Base-by-base conservation (phyloP, 1,140 invertebrate species). In the Pteromalus puparum region DNA sequence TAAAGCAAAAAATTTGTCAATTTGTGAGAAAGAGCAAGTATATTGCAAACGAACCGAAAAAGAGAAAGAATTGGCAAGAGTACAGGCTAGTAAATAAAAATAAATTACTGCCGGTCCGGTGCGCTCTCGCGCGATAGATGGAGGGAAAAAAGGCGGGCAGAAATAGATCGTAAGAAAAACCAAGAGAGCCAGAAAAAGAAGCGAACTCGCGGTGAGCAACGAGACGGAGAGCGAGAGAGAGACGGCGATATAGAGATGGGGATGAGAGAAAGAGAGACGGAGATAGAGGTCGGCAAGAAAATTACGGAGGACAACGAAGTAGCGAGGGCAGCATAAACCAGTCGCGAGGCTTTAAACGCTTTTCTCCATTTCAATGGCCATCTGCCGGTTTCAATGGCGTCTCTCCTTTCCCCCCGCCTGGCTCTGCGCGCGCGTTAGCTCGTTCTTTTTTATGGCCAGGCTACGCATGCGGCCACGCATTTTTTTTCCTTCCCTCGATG, bases 361-460 rank as follows among this genome's bases (percentile, higher is more conserved):
- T 85, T 85, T 85, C 83, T 81, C 78, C 83, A 85, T 85, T 85
- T 81, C 79, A 84, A 81, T 85, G 83, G 68, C 72, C 79, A 85
- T 85, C 83, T 85, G 72, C 61, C 46, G 73, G 68, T 81, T 79
- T 77, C 73, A 81, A 81, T 81, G 72, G 78, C 72, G 74, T 42
- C 74, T 42, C 74, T 76, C 82, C 30, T 46, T 74, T 34, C 30
- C 53, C 70, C 15, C 68, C 24, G 30, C 24, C 65, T 42, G 0
- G 2, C 68, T 61, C 68, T 38, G 30, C 30, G 3, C 18, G n/a
- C 30, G 34, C 28, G 5, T n/a, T 21, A 72, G 26, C 26, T 61
- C 46, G 15, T 38, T 34, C 34, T 34, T 73, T 42, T 75, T 46
- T 75, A 42, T 34, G 21, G 67, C 26, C 67, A 28, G 2, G 67